These are phyloP conservation scores for Tribolium madens DNA, from an alignment of 1,140 invertebrate genomes.

Conservation along the genomic window DNA sequence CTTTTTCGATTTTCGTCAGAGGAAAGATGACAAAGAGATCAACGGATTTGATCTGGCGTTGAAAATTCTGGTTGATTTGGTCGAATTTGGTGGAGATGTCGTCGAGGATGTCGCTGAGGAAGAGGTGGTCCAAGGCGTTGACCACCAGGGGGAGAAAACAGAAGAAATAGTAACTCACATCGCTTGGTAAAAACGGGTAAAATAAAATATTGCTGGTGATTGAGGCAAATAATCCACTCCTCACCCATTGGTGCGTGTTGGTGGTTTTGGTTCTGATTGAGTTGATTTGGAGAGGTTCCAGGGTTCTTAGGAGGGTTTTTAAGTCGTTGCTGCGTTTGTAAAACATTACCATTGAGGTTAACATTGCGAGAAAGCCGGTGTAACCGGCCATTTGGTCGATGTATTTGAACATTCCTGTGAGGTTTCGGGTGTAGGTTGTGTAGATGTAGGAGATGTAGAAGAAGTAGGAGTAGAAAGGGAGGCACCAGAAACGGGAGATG, in stretches of 20 bases:
- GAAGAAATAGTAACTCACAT: not conserved
- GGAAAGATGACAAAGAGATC: not conserved
- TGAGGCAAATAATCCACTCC: not conserved
- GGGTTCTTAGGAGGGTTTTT: not conserved
- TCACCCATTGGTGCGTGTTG: not conserved
- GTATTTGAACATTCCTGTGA: not conserved
- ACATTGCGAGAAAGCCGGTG: not conserved
- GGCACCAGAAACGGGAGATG: not conserved
- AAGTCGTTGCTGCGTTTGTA: not conserved
- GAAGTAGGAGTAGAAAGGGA: not conserved
- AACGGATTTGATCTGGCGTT: not conserved
- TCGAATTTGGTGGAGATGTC: not conserved
- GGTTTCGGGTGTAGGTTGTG: not conserved
- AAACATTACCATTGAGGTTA: not conserved
- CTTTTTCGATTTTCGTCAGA: not conserved
- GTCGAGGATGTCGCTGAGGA: not conserved
- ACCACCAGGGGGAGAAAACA: not conserved
- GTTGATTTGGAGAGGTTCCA: not conserved
- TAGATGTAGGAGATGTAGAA: not conserved
- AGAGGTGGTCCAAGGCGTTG: not conserved
- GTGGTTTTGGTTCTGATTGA: not conserved
- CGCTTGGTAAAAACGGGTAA: not conserved
- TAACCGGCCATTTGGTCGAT: not conserved
- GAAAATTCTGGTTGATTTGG: not conserved
- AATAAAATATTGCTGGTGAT: not conserved